Base-by-base conservation (phyloP, 2,888 invertebrate genomes). In the Himalopsyche kuldschensis region DNA sequence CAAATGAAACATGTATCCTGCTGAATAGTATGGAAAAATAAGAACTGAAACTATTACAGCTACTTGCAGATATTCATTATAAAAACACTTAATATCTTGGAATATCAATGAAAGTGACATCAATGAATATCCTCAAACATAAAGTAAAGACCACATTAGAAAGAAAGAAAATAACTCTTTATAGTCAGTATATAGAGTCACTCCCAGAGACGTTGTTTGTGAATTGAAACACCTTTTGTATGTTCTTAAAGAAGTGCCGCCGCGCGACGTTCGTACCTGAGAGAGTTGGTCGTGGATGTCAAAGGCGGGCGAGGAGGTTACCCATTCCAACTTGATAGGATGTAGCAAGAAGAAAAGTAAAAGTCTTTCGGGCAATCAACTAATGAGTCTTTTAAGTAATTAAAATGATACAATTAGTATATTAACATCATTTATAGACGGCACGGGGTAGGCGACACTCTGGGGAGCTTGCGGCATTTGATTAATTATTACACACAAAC, bases 381-480 rank as follows among this genome's bases (percentile, higher is more conserved):
- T 86, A 86, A 86, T 86, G 86, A 86, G 85, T 84, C 85, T 82
- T 78, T 82, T 86, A 85, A 86, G 85, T 86, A 86, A 86, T 86
- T 86, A 86, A 86, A 85, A 85, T 85, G 80, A 86, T 82, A 86
- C 86, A 86, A 86, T 85, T 86, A 86, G 69, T 69, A 69, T 69
- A 69, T 69, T 69, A 69, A 69, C 69, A 30, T 69, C 69, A 69
- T 69, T n/a, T 46, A 78, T 30, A 30, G 78, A 41, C 24, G 78
- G 78, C 30, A 47, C 46, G 24, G 78, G 46, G n/a, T 24, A 32
- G 32, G 76, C 76, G 76, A 41, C 76, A 35, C 76, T 32, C 46
- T 47, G 41, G 46, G 46, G 69, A 69, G 4, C 41, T 78, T 82
- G 82, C 76, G 82, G 82, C 82, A 79, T 78, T 82, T 82, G 82